These are phyloP conservation scores for Drosophila miranda DNA, from an alignment of 1,140 invertebrate genomes.

Conservation along the genomic window DNA sequence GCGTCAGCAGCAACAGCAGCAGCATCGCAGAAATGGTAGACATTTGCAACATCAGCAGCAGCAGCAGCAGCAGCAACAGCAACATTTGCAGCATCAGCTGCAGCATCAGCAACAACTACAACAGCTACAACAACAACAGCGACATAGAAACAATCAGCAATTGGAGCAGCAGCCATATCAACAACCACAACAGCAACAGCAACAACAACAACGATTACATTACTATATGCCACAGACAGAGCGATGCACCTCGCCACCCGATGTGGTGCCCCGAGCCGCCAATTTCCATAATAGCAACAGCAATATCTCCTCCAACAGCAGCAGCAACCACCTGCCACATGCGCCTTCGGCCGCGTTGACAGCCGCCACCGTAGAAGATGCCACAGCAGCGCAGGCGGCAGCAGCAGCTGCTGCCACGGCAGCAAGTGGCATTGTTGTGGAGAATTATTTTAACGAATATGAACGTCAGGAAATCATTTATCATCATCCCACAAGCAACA, in stretches of 20 bases:
- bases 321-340: constrained; percentile 21
- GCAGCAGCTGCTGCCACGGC: constrained; percentile 20
- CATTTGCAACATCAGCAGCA: constrained; percentile 26
- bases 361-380: constrained; percentile 23
- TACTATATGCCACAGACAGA: constrained; percentile 60
- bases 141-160: constrained; percentile 73
- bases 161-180: constrained; percentile 71
- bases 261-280: constrained; percentile 74
- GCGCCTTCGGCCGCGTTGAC: constrained; percentile 34
- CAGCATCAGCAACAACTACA: constrained; percentile 28
- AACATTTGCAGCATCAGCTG: constrained; percentile 4
- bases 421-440: constrained; percentile 72
- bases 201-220: constrained; percentile 59
- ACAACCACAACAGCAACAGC: constrained; percentile 46
- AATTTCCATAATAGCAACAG: constrained; percentile 72
- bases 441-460: constrained; percentile 81
- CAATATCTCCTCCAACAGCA: constrained; percentile 17
- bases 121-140: constrained; percentile 55
- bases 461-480: constrained; percentile 82
- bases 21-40: constrained; percentile 14
- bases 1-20: constrained; percentile 48
- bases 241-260: constrained; percentile 75
- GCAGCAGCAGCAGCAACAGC: constrained; percentile 39
- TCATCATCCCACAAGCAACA: constrained; percentile 70
- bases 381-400: constrained; percentile 13